Conservation (phyloP, 2,113 vertebrate genomes). For the Microtus ochrogaster region DNA sequence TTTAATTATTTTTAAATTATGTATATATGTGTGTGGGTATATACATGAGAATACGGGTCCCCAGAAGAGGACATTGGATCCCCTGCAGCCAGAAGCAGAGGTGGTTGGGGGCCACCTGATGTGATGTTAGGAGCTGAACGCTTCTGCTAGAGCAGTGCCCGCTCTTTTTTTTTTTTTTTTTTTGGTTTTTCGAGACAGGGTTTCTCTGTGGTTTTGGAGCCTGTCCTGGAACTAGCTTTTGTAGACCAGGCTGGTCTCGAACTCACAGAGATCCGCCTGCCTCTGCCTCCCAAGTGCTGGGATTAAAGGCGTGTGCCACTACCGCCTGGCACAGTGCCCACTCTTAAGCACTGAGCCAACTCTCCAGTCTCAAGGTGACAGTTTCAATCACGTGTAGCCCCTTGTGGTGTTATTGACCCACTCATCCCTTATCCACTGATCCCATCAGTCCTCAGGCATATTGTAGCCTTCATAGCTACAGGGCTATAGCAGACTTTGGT, state of each 20-base stretch:
- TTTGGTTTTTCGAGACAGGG: no score
- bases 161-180: no score
- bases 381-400: not conserved
- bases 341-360: not conserved
- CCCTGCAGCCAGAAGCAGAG: not conserved
- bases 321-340: not conserved
- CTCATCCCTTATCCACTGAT: fast-evolving
- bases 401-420: not conserved
- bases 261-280: no score
- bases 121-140: not conserved
- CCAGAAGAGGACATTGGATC: not conserved
- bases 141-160: not conserved
- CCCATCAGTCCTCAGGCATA: not conserved
- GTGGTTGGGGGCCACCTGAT: not conserved
- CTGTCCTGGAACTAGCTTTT: no score
- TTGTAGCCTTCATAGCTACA: not conserved
- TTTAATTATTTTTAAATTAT: not conserved
- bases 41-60: not conserved
- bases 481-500: not conserved
- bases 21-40: not conserved
- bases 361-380: not conserved
- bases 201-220: no score
- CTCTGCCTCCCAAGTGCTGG: no score
- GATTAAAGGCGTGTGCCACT: no score
- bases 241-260: no score